A percentile compares a stretch with the other conserved stretches of the same genome.
Evolutionary conservation across 2,113 vertebrate genomes (phyloP).

Genomic region (Microtus oregoni): DNA sequence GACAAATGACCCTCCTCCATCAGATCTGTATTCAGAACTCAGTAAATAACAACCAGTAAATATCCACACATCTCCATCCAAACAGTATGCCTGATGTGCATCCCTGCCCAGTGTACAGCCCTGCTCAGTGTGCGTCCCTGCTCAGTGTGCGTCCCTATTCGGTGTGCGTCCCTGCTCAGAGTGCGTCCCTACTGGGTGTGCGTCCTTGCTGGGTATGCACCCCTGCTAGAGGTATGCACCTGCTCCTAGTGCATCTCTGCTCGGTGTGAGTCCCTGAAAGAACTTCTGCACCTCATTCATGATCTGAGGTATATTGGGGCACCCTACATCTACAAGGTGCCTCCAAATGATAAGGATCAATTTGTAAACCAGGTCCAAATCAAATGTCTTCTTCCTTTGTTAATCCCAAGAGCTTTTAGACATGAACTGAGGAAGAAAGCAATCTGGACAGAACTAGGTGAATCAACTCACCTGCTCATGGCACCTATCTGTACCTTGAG

Average conservation of each 20-base stretch:
- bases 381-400: not conserved
- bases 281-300: not conserved
- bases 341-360: not conserved
- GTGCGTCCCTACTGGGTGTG: too few species aligned
- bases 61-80: not conserved
- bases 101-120: too few species aligned
- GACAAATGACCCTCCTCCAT: too few species aligned
- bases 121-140: too few species aligned
- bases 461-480: not conserved
- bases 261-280: not conserved
- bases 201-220: too few species aligned
- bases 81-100: not conserved
- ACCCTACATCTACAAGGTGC: not conserved
- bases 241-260: too few species aligned
- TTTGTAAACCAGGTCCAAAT: not conserved
- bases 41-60: not conserved
- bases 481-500: not conserved
- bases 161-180: too few species aligned
- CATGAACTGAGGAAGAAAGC: not conserved
- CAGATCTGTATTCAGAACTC: not conserved
- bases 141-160: too few species aligned
- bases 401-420: not conserved
- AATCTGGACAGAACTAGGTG: not conserved
- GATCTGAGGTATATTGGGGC: not conserved
- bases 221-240: too few species aligned